Base-by-base conservation (phyloP, 2,113 vertebrate genomes). In the Pheucticus melanocephalus region DNA sequence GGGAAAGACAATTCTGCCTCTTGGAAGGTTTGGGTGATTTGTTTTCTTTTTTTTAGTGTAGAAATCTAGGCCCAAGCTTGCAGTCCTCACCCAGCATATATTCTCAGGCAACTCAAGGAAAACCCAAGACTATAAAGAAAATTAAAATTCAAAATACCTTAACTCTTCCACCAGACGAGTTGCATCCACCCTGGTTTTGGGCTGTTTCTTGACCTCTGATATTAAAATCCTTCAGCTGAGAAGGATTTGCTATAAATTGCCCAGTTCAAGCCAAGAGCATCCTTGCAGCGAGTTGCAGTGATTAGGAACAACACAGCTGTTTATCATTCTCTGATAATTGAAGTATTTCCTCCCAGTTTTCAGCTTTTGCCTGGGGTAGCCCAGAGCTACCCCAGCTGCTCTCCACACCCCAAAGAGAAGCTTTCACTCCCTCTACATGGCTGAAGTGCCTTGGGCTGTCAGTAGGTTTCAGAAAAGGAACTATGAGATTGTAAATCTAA, bases 241-340 rank as follows among this genome's bases (percentile, higher is more conserved):
- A 11, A 60, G 35, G 24, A 27, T 60, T 60, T 60, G 7, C 35
- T 39, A 0, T 8, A 31, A 57, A 5, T 12, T 21, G 11, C n/a
- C 37, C 42, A 25, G 18, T 9, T 45, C 3, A 61, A 57, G 31
- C 35, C 3, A 2, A 57, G 11, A 73, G 11, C 11, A 88, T 11
- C 12, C 54, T 50, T n/a, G 40, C 27, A 82, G 5, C 0, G 30
- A 60, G 17, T 16, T 40, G 45, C 27, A 69, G 24, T 1, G 1
- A 48, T 5, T 3, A 2, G 9, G 3, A 24, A 9, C 0, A 42
- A 8, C 25, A 39, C 6, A 50, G 22, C 16, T 56, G 5, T 21
- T 42, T 71, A 10, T 3, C 27, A 9, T 42, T 57, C 27, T 25
- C 10, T 71, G 31, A 9, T 28, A 23, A 42, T 56, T 71, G 24